Evolutionary conservation across 2,888 invertebrate genomes (phyloP), one percentile per base, ranked within the genome.

Genomic region (Agrotis clavis): DNA sequence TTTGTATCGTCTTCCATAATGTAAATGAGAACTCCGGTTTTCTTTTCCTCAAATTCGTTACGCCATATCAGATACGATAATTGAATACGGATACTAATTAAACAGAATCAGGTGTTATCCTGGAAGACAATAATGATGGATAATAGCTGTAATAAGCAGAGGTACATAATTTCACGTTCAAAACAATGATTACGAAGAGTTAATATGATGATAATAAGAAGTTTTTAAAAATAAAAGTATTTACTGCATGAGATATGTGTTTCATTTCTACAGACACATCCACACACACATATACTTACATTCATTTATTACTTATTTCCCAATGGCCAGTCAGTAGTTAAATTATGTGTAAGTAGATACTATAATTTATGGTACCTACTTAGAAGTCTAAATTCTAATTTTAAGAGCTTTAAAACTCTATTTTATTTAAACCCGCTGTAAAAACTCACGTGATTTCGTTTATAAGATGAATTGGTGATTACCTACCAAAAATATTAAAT

Each of bases 81-180:
- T 89, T 86, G 83, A 89, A 87, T 86, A 89, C 87, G 87, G 86
- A 89, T 88, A 88, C 77, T 88, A 87, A 87, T 86, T 90, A 88
- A 79, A 88, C 88, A 87, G 86, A 87, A 89, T 87, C 94, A 95
- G 94, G 94, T 93, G 87, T 92, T 92, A 94, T 92, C 94, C 95
- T 94, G 96, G 94, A 94, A 93, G 96, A 96, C 96, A 96, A 96
- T 96, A 96, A 96, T 95, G 94, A 92, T 90, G 94, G 92, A 93
- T 93, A 92, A 94, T 95, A 95, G 94, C 93, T 92, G 91, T 90
- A 79, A 83, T 93, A 93, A 92, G 92, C 93, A 93, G 89, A 94
- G 88, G 91, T 91, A 93, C 91, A 90, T 93, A 93, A 94, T 93
- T 94, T 93, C 93, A 93, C 90, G 92, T 94, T 93, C 92, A 92